A percentile compares a stretch with the other conserved stretches of the same genome.
These are phyloP conservation scores for Kuschelorhynchus macadamiae DNA, from an alignment of 2,888 invertebrate species.

Conservation along the genomic window DNA sequence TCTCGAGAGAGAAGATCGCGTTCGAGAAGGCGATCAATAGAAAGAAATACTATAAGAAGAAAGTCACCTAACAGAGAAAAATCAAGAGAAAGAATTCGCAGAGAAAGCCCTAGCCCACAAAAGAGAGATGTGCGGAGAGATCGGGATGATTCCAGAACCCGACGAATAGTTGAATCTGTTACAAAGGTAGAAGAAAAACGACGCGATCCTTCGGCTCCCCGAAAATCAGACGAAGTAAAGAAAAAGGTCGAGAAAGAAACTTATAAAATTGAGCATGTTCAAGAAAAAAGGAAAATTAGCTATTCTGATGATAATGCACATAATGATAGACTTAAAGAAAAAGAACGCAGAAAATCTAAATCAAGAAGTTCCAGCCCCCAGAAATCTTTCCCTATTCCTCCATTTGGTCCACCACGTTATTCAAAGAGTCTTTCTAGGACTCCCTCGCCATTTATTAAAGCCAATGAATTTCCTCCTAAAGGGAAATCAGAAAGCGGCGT, in stretches of 20 bases:
- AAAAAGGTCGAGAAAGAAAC: conserved; percentile 59
- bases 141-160: conserved; percentile 64
- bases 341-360: conserved; percentile 62
- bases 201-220: conserved; percentile 8
- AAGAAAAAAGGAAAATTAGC: conserved; percentile 52
- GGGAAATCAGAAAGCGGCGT: conserved; percentile 64
- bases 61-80: conserved; percentile 64
- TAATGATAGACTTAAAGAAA: conserved; percentile 58
- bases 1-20: conserved; percentile 67
- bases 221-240: conserved; percentile 38
- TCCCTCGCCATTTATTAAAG: conserved; percentile 87
- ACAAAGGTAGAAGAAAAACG: conserved; percentile 55
- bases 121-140: conserved; percentile 58
- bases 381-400: conserved; percentile 63
- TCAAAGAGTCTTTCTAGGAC: conserved; percentile 87
- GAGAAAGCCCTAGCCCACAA: conserved; percentile 64
- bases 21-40: conserved; percentile 64
- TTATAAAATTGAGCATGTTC: conserved; percentile 59
- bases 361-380: conserved; percentile 65
- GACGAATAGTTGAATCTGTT: conserved; percentile 39
- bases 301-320: conserved; percentile 57
- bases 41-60: conserved; percentile 63
- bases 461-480: conserved; percentile 74
- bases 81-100: conserved; percentile 61
- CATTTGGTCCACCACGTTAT: conserved; percentile 71